Base-by-base conservation (phyloP, 2,113 vertebrate species). In the Bos indicus region DNA sequence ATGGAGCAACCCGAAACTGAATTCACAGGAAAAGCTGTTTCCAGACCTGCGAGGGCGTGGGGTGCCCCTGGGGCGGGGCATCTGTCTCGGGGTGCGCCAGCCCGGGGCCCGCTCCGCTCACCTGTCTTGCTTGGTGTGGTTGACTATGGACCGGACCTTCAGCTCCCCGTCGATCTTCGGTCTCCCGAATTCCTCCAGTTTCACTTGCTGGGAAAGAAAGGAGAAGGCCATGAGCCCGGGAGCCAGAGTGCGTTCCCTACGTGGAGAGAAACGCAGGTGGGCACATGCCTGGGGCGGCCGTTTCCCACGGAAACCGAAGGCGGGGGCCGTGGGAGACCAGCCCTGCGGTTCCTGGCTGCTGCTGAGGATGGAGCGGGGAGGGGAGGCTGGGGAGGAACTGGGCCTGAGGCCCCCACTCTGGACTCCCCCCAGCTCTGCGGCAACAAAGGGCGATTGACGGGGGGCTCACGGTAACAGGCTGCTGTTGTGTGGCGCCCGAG, bases 121-220 rank as follows among this genome's bases (percentile, higher is more conserved):
- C 99, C 99, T 99, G 98, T 99, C 99, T 98, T 99, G 99, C 98
- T 99, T 99, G 8, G 99, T 99, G 97, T 99, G 99, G 98, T 99
- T 99, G 80, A 99, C 99, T 6, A 99, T 99, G 90, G 99, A 99
- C 67, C 99, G 99, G 25, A 99, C 99, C 98, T 99, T 99, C 80
- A 99, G 98, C 84, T 99, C 99, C 1, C 99, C 99, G 0, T 99
- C 99, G 6, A 99, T 99, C 99, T 99, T 99, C 0, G 99, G 99
- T 97, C 99, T 98, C 77, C 99, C 99, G 0, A 99, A 99, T 90
- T 99, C 99, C 98, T 99, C 99, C 98, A 99, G 99, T 80, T 99
- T 99, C 92, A 99, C 99, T 96, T 99, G 99, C 98, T 98, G 82
- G 88, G 74, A 23, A 81, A 90, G 71, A 80, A 40, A 26, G 16